Evolutionary conservation across 2,797 vertebrate genomes (phyloP).

Genomic region (Channa striata): DNA sequence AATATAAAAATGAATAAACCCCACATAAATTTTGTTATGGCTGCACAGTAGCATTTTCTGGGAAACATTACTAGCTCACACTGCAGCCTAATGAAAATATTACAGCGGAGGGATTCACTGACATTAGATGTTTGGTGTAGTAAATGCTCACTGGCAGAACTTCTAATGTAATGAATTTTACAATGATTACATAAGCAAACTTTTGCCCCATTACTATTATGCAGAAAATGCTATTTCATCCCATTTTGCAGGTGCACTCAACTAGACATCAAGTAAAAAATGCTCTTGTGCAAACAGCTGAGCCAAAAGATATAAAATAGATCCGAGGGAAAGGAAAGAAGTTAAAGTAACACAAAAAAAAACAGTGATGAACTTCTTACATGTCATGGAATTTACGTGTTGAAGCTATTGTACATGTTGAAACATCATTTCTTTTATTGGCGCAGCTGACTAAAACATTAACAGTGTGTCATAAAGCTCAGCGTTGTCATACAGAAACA

Average conservation of each 20-base stretch:
- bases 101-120: conserved; percentile 23
- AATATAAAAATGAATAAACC: conserved; percentile 18
- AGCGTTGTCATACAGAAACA: no score
- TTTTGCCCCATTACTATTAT: conserved; percentile 28
- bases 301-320: no score
- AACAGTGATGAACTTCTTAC: no score
- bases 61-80: conserved; percentile 13
- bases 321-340: no score
- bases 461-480: no score
- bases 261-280: conserved; percentile 4
- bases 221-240: conserved; percentile 39
- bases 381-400: background rate
- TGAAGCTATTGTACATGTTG: no score
- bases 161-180: conserved; percentile 35
- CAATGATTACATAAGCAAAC: conserved; percentile 45
- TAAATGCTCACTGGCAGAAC: conserved; percentile 40
- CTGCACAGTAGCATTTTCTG: background rate
- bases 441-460: no score
- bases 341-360: background rate
- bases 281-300: background rate
- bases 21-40: background rate
- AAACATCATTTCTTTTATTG: background rate
- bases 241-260: conserved; percentile 41
- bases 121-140: conserved; percentile 31
- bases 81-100: conserved; percentile 36